phyloP scores from a whole-genome alignment of 2,888 invertebrate species.

The Ennomos erosarius region DNA sequence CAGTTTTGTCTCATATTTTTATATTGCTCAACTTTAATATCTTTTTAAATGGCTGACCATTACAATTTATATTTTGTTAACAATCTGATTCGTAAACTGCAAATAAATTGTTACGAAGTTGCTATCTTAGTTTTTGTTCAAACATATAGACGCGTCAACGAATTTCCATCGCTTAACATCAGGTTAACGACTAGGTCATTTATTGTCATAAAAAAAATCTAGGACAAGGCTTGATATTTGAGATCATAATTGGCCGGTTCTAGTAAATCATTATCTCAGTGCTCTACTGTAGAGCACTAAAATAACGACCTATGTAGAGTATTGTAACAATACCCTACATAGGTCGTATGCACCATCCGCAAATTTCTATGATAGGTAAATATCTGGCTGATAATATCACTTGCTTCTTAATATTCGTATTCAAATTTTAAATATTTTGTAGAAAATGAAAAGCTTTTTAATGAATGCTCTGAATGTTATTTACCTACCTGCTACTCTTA shows the following conservation, averaged over 20 bases:
- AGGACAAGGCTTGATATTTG: constrained; percentile 51
- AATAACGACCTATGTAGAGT: too few relatives aligned
- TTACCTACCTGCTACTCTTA: too few relatives aligned
- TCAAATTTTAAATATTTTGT: too few relatives aligned
- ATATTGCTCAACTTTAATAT: constrained; percentile 50
- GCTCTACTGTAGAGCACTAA: too few relatives aligned
- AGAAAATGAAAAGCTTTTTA: too few relatives aligned
- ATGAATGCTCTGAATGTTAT: too few relatives aligned
- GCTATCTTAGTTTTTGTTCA: not conserved
- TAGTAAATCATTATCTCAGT: constrained; percentile 60
- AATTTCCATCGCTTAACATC: too few relatives aligned
- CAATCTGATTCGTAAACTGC: constrained; percentile 17
- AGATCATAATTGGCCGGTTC: constrained; percentile 42
- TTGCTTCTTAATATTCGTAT: too few relatives aligned
- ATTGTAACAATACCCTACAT: too few relatives aligned
- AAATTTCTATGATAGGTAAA: constrained; percentile 13
- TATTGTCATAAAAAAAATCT: too few relatives aligned
- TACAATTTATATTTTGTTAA: constrained; percentile 20
- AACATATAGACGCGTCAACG: constrained; percentile 20
- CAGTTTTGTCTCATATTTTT: constrained; percentile 29
- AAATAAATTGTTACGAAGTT: constrained; percentile 10
- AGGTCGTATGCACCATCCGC: constrained; percentile 27
- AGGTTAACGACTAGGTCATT: too few relatives aligned
- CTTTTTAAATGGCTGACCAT: constrained; percentile 52
- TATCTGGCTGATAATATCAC: too few relatives aligned